Base-by-base conservation (phyloP, 2,797 vertebrate genomes). In the Mormyrus hasselquistii region DNA sequence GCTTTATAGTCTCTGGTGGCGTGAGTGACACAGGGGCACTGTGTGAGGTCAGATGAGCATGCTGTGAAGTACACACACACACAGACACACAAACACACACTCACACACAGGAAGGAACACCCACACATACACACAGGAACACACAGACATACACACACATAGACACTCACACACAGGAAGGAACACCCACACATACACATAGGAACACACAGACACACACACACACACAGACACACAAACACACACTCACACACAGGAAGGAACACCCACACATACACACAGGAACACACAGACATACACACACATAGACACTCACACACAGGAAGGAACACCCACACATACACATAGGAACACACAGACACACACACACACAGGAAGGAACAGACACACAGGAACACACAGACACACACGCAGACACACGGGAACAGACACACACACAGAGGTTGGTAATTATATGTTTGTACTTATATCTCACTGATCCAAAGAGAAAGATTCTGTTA, bases 401-500 rank as follows among this genome's bases (percentile, higher is more conserved):
- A 79, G 85, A 76, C 87, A 3, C 95, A 96, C 96, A 96, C 95
- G 96, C 96, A 94, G 16, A 73, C 89, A 69, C 62, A 1, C 94
- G 96, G 95, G 96, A 95, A 50, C 49, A 50, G 2, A 50, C 49
- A 50, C 50, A 52, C 50, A 52, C 50, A 52, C 50, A 52, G 9
- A 59, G 55, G n/a, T 22, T 7, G n/a, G 55, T 59, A 59, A 7
- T 59, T 7, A 59, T 22, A 22, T 59, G 4, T 59, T 59, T 59
- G 55, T 59, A 34, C 29, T 34, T 34, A 34, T 34, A 34, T 34
- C 29, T 34, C 29, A 34, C 29, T 34, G 4, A 73, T 34, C 65
- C 29, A 38, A 73, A 73, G 12, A 14, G 65, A 73, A 73, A 16
- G 29, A 73, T 16, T 73, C 14, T 12, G 22, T 73, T 73, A 73